Percentiles rank a stretch among this genome's conserved stretches.
Conservation (phyloP, 2,888 invertebrate genomes). For the Drosophila lacicola region DNA sequence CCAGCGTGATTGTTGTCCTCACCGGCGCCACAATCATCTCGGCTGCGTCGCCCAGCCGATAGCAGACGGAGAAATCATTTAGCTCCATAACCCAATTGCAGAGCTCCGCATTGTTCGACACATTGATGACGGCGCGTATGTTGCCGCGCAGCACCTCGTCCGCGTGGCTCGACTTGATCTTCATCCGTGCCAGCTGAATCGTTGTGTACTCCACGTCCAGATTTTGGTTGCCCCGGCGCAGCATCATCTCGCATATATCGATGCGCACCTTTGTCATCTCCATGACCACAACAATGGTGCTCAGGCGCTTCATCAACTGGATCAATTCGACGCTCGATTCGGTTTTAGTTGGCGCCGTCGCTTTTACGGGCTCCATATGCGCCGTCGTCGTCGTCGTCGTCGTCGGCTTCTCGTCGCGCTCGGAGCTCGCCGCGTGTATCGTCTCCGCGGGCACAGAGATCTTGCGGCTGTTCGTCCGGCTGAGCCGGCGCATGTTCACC, state of each 20-base stretch:
- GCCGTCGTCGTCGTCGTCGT: slow-evolving; percentile 1
- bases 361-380: slow-evolving; percentile 19
- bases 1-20: slow-evolving; percentile 82
- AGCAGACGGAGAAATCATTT: slow-evolving; percentile 66
- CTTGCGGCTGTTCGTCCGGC: slow-evolving; percentile 72
- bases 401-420: slow-evolving; percentile 81
- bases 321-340: slow-evolving; percentile 8
- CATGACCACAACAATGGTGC: slow-evolving; percentile 53
- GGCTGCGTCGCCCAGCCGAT: slow-evolving; percentile 37
- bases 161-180: slow-evolving; percentile 72
- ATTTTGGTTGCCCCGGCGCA: slow-evolving; percentile 26
- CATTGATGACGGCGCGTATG: slow-evolving; percentile 58
- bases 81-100: slow-evolving; percentile 81
- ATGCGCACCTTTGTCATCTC: slow-evolving; percentile 69
- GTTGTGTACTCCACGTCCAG: slow-evolving; percentile 58
- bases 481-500: slow-evolving; percentile 57
- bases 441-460: slow-evolving; percentile 83
- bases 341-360: not conserved
- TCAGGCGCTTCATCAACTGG: slow-evolving; percentile 35
- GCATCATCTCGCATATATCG: slow-evolving; percentile 62
- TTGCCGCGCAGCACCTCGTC: slow-evolving; percentile 75
- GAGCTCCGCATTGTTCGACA: slow-evolving; percentile 17
- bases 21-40: slow-evolving; percentile 82
- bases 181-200: slow-evolving; percentile 67
- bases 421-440: slow-evolving; percentile 84